Evolutionary conservation across 2,797 vertebrate species (phyloP).

Genomic region (Bovichtus variegatus): DNA sequence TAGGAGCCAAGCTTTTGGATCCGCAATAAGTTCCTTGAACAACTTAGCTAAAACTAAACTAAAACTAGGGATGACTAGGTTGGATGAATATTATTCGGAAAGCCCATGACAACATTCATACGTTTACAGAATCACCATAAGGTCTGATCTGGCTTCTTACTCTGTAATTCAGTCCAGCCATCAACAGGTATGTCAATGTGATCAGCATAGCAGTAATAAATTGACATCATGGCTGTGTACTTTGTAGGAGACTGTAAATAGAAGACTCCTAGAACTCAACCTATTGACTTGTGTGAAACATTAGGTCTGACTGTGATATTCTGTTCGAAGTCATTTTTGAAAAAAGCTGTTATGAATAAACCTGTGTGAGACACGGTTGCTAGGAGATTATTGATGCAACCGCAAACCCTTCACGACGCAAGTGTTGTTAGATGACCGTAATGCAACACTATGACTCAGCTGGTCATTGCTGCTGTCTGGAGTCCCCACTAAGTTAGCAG

Average conservation of each 20-base stretch:
- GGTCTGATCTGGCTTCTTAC: not conserved
- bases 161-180: not conserved
- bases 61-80: not conserved
- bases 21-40: not conserved
- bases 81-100: not conserved
- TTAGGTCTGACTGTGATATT: not conserved
- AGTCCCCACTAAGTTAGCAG: not conserved
- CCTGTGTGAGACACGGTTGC: not conserved
- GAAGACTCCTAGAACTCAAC: not conserved
- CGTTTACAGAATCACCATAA: not conserved
- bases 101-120: not conserved
- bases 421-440: not conserved
- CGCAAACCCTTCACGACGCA: slow-evolving; percentile 5
- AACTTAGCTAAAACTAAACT: not conserved
- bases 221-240: not conserved
- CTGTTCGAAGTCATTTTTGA: not conserved
- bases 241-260: not conserved
- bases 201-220: not conserved
- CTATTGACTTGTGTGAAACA: not conserved
- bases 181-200: not conserved
- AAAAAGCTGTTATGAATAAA: not conserved
- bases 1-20: not conserved
- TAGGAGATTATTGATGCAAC: not conserved
- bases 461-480: not conserved
- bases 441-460: slow-evolving; percentile 12